Percentiles rank a stretch among this genome's conserved stretches.
Conservation (phyloP, 2,797 vertebrate species). For the Spinibarbus caldwelli region DNA sequence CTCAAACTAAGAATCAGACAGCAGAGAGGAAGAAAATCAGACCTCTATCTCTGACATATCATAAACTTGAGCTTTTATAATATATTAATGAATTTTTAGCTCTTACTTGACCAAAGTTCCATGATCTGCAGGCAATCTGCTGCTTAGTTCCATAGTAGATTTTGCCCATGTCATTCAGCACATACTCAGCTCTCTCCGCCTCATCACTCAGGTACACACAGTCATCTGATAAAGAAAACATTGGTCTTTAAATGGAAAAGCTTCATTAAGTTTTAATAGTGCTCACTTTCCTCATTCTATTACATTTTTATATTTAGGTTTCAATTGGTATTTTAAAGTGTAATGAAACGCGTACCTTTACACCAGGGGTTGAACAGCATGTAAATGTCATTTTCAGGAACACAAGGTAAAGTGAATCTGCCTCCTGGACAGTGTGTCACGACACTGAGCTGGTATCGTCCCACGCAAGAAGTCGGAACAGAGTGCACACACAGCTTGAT, state of each 20-base stretch:
- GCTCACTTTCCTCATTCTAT: too few relatives aligned
- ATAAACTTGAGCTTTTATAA: not conserved
- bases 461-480: constrained; percentile 76
- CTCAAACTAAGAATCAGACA: constrained; percentile 76
- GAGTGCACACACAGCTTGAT: constrained; percentile 79
- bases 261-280: too few relatives aligned
- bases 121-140: constrained; percentile 83
- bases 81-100: not conserved
- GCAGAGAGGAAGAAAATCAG: not conserved
- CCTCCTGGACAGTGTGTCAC: constrained; percentile 73
- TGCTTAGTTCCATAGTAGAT: constrained; percentile 87
- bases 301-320: not conserved
- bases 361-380: constrained; percentile 47
- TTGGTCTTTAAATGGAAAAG: not conserved
- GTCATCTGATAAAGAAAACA: constrained; percentile 74
- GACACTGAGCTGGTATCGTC: constrained; percentile 82
- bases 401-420: constrained; percentile 35
- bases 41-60: not conserved
- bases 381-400: constrained; percentile 34
- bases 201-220: constrained; percentile 82
- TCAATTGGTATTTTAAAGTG: too few relatives aligned
- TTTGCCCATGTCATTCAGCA: constrained; percentile 84
- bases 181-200: constrained; percentile 81
- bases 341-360: too few relatives aligned
- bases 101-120: constrained; percentile 89